phyloP scores from a whole-genome alignment of 2,113 vertebrate species.

The Triplophysa siluroides region DNA sequence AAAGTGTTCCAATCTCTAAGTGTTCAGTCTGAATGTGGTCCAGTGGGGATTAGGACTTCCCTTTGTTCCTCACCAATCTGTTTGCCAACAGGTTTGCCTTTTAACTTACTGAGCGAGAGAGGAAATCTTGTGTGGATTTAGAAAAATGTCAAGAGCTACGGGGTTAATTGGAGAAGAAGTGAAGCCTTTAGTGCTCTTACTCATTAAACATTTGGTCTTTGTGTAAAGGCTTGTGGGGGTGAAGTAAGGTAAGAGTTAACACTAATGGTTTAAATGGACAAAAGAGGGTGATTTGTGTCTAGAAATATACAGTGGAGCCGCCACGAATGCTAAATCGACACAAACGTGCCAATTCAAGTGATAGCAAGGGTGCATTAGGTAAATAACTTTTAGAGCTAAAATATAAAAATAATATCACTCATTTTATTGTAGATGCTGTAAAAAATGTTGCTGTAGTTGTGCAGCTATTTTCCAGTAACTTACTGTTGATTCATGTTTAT shows the following conservation, averaged over 20 bases:
- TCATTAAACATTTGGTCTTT: slow-evolving; percentile 93
- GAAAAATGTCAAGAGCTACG: slow-evolving; percentile 87
- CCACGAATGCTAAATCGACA: not conserved
- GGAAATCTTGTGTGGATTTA: slow-evolving; percentile 93
- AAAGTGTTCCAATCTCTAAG: slow-evolving; percentile 60
- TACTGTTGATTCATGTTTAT: no score
- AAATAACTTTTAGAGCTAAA: not conserved
- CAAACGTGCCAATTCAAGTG: not conserved
- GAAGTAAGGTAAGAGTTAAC: slow-evolving; percentile 69
- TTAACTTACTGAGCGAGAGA: slow-evolving; percentile 52
- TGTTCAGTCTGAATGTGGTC: slow-evolving; percentile 94
- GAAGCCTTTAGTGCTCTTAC: slow-evolving; percentile 86
- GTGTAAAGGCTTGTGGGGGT: slow-evolving; percentile 54
- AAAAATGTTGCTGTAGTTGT: no score
- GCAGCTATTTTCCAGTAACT: no score
- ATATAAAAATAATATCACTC: not conserved
- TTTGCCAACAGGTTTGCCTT: slow-evolving; percentile 96
- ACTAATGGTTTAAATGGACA: slow-evolving; percentile 46
- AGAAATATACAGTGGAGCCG: not conserved
- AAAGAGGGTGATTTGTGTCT: not conserved
- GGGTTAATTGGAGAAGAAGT: slow-evolving; percentile 97
- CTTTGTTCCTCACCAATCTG: slow-evolving; percentile 80
- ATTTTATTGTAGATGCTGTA: no score
- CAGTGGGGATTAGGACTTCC: slow-evolving; percentile 96
- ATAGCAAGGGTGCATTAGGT: not conserved